These are phyloP conservation scores for Seira musarum DNA, from an alignment of 2,888 invertebrate species.

Conservation along the genomic window DNA sequence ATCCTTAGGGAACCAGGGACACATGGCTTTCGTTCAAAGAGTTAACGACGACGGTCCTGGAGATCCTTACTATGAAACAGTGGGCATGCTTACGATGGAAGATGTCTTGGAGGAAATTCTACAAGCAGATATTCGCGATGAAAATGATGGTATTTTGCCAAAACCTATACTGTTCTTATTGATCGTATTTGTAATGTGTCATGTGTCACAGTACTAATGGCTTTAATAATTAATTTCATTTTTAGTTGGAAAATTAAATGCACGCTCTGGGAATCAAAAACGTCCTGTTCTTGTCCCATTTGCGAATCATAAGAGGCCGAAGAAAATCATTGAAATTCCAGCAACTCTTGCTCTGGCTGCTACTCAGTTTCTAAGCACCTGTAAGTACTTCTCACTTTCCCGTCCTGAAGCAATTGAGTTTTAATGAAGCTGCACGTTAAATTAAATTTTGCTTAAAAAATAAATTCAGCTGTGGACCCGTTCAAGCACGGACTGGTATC, in stretches of 20 bases:
- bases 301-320: slow-evolving; percentile 80
- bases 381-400: too few relatives aligned
- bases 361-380: slow-evolving; percentile 94
- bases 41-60: slow-evolving; percentile 90
- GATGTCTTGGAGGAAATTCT: slow-evolving; percentile 99
- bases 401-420: too few relatives aligned
- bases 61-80: slow-evolving; percentile 94
- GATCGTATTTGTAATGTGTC: too few relatives aligned
- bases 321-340: slow-evolving; percentile 87
- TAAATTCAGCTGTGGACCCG: slow-evolving; percentile 93
- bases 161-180: too few relatives aligned
- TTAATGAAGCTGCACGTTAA: too few relatives aligned
- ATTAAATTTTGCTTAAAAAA: too few relatives aligned
- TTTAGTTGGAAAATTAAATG: too few relatives aligned
- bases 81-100: slow-evolving; percentile 95
- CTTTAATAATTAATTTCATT: slow-evolving; percentile 7
- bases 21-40: slow-evolving; percentile 97
- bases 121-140: slow-evolving; percentile 98
- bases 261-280: slow-evolving; percentile 75
- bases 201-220: too few relatives aligned
- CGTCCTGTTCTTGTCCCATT: slow-evolving; percentile 91
- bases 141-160: slow-evolving; percentile 82
- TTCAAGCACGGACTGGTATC: slow-evolving; percentile 89
- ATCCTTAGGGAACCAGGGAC: slow-evolving; percentile 86
- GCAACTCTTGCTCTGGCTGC: slow-evolving; percentile 96